These are phyloP conservation scores for Standfussiana lucernea DNA, from an alignment of 2,888 invertebrate genomes.

Conservation along the genomic window DNA sequence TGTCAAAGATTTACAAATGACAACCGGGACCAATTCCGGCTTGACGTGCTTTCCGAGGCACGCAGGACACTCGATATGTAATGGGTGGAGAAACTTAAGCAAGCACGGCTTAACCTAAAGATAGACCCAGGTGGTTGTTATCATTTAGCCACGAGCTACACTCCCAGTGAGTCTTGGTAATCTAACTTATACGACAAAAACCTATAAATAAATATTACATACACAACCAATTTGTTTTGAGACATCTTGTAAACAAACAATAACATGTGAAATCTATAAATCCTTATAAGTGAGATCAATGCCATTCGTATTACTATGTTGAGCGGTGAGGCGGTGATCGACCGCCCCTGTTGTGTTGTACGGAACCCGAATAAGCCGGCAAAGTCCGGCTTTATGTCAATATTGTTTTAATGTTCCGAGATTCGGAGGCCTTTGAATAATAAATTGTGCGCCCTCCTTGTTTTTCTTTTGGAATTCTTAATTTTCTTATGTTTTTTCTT, in stretches of 20 bases:
- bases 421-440: constrained; percentile 61
- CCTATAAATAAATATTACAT: not conserved
- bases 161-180: too few species aligned
- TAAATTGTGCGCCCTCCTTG: constrained; percentile 52
- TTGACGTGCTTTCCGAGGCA: not conserved
- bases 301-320: constrained; percentile 28
- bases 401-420: constrained; percentile 65
- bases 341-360: constrained; percentile 9
- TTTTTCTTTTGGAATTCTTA: constrained; percentile 38
- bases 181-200: not conserved
- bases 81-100: not conserved
- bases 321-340: not conserved
- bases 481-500: constrained; percentile 30
- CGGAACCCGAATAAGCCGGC: constrained; percentile 26
- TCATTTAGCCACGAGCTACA: not conserved
- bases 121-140: not conserved
- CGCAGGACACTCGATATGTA: not conserved
- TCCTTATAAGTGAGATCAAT: constrained; percentile 48
- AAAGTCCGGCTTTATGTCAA: constrained; percentile 58
- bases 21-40: not conserved
- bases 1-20: not conserved
- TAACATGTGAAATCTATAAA: constrained; percentile 46
- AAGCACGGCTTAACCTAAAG: not conserved
- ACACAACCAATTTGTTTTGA: constrained; percentile 35
- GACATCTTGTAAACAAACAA: constrained; percentile 26